Percentiles rank a stretch among this genome's conserved stretches.
Conservation (phyloP, 2,113 vertebrate species). For the Menidia beryllina region DNA sequence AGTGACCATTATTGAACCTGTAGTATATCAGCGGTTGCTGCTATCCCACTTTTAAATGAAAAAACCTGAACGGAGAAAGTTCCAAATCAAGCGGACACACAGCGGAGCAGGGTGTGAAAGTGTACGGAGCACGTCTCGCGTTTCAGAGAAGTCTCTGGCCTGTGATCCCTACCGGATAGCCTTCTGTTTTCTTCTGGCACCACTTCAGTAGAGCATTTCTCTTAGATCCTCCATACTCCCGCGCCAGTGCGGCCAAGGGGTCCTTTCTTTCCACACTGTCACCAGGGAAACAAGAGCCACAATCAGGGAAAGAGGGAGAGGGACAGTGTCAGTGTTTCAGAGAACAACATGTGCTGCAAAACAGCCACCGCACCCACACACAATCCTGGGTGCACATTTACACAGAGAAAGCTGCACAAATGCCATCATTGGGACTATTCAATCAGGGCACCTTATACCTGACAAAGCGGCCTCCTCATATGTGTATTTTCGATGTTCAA, state of each 20-base stretch:
- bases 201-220: conserved; percentile 97
- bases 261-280: conserved; percentile 96
- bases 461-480: not conserved
- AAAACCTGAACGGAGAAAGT: conserved; percentile 13
- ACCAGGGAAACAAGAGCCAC: conserved; percentile 68
- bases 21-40: conserved; percentile 9
- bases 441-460: not conserved
- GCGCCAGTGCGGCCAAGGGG: conserved; percentile 92
- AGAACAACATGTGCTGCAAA: not conserved
- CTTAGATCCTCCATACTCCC: conserved; percentile 96
- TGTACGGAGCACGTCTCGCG: conserved; percentile 11
- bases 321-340: conserved; percentile 7
- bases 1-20: not conserved
- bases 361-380: not conserved
- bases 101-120: conserved; percentile 43
- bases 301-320: conserved; percentile 27
- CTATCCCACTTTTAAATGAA: conserved; percentile 38
- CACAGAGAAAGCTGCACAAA: not conserved
- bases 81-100: conserved; percentile 22
- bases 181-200: conserved; percentile 98
- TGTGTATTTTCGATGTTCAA: too few species aligned
- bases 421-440: not conserved
- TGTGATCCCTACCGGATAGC: conserved; percentile 90
- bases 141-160: conserved; percentile 57
- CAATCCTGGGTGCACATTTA: conserved; percentile 4